Base-by-base conservation (phyloP, 2,888 invertebrate genomes). In the Seira ritae region DNA sequence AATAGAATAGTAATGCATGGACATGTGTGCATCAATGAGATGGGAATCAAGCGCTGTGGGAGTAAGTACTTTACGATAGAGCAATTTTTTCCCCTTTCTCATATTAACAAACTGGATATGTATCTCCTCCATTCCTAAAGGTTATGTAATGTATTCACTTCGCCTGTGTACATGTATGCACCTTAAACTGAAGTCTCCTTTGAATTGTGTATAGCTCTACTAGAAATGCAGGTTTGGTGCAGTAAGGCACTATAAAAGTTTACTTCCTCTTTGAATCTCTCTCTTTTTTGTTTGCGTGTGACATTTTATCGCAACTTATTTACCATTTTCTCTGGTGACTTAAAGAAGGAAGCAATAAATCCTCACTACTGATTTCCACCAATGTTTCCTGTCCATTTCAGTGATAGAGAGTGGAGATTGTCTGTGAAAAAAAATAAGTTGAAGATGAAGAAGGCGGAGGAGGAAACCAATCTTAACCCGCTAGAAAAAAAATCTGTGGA, bases 231-330 rank as follows among this genome's bases (percentile, higher is more conserved):
- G n/a, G n/a, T n/a, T n/a, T n/a, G n/a, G n/a, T n/a, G n/a, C n/a
- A 80, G 12, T 80, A 80, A 73, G 68, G 55, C 65, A 80, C 73
- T 69, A 80, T 80, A 80, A 80, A 80, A 80, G 79, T 80, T 80
- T 80, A 66, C 60, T 80, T 80, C 79, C 79, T 80, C 79, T 80
- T 80, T 80, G 67, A 80, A 67, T 80, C 72, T 73, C 72, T 80
- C 60, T 68, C 66, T 80, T 80, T 79, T 77, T 70, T 80, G 79
- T 80, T 80, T 80, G 79, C 73, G 67, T 80, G 79, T 80, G 80
- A 80, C 80, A 80, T 80, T 80, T 80, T 80, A 80, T 80, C 80
- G 80, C 80, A 80, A 80, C 80, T 80, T 81, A 81, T 81, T 81
- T 81, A 81, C 75, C 81, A 81, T 81, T 81, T 81, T 77, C 77